phyloP scores from a whole-genome alignment of 2,113 vertebrate species.

The Sardina pilchardus region DNA sequence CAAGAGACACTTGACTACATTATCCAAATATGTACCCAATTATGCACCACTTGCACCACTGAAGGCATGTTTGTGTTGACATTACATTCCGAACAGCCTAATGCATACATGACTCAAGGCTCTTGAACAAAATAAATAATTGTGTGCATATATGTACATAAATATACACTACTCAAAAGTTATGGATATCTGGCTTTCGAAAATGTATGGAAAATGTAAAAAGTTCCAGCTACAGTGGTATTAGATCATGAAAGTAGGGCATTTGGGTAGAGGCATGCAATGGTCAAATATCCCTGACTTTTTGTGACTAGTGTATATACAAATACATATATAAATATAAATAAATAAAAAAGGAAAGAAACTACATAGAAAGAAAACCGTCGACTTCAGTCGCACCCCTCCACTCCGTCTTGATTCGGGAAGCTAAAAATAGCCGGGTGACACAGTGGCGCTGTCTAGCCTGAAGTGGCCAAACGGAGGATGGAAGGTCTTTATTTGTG shows the following conservation, averaged over 20 bases:
- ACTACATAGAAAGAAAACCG: not conserved
- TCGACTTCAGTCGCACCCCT: constrained; percentile 3
- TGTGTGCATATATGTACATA: too few species aligned
- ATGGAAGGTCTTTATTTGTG: constrained; percentile 32
- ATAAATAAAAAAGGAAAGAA: constrained; percentile 24
- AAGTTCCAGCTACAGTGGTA: too few species aligned
- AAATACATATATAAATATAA: not conserved
- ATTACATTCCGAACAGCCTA: not conserved
- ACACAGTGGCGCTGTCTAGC: not conserved
- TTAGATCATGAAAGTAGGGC: too few species aligned
- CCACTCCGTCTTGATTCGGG: not conserved
- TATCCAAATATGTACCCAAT: not conserved
- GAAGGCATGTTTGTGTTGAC: not conserved
- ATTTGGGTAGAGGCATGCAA: too few species aligned
- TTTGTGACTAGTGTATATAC: too few species aligned
- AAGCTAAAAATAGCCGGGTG: not conserved
- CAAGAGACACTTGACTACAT: not conserved
- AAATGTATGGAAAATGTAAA: too few species aligned
- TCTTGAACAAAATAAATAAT: not conserved
- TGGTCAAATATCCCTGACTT: too few species aligned
- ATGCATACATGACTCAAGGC: not conserved
- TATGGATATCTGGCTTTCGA: too few species aligned
- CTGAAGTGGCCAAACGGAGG: constrained; percentile 1
- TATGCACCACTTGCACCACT: not conserved
- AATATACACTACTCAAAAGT: too few species aligned